Percentiles rank a stretch among this genome's conserved stretches.
phyloP scores from a whole-genome alignment of 2,113 vertebrate genomes.

The Myxocyprinus asiaticus region DNA sequence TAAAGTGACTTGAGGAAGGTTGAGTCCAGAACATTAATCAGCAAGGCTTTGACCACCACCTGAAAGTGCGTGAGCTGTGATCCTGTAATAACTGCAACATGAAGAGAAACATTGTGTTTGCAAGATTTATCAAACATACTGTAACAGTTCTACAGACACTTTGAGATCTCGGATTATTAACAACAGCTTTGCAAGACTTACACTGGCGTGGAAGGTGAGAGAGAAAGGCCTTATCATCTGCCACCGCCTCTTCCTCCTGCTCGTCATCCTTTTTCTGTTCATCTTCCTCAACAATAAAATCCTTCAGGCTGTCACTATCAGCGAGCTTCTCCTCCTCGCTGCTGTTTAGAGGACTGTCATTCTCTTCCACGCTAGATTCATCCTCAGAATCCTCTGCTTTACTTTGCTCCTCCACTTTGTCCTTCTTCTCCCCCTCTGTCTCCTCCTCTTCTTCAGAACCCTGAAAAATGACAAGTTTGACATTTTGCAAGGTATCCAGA shows the following conservation, averaged over 20 bases:
- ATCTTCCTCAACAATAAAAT: constrained; percentile 61
- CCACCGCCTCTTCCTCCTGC: constrained; percentile 3
- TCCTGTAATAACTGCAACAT: constrained; percentile 70
- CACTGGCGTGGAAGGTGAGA: constrained; percentile 57
- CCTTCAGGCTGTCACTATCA: constrained; percentile 60
- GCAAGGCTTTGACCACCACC: constrained; percentile 81
- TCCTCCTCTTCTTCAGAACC: constrained; percentile 37
- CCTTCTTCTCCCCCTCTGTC: constrained; percentile 1
- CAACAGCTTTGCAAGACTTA: constrained; percentile 19
- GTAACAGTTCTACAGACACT: background rate
- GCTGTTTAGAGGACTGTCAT: constrained; percentile 39
- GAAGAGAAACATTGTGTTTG: background rate
- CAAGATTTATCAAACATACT: no score
- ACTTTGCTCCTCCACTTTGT: constrained; percentile 37
- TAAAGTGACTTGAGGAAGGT: constrained; percentile 81
- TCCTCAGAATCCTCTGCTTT: constrained; percentile 34
- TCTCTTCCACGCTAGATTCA: constrained; percentile 39
- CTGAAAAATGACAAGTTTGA: constrained; percentile 5
- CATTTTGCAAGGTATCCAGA: background rate
- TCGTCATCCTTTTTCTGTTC: constrained; percentile 38
- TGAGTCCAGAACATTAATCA: constrained; percentile 80
- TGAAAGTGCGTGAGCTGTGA: constrained; percentile 78
- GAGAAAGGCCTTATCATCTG: constrained; percentile 39
- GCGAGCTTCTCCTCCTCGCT: constrained; percentile 54
- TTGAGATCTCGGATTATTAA: background rate